Evolutionary conservation across 2,888 invertebrate species (phyloP).

Genomic region (Caenorhabditis doughertyi): DNA sequence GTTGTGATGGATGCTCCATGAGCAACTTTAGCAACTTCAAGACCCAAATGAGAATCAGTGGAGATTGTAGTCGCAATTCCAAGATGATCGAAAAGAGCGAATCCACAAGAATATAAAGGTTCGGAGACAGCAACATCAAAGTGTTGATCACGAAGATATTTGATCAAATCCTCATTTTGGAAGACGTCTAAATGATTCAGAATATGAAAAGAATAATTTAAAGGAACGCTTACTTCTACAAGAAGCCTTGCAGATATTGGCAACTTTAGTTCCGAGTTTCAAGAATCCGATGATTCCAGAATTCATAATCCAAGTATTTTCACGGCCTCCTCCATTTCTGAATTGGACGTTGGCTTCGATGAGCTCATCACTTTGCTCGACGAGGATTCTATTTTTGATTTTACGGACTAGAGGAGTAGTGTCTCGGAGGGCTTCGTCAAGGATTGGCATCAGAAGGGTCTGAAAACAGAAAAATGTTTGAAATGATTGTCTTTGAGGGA

Average conservation of each 20-base stretch:
- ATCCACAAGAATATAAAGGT: constrained; percentile 68
- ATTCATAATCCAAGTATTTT: constrained; percentile 52
- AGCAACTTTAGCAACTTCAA: constrained; percentile 46
- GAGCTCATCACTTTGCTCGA: constrained; percentile 52
- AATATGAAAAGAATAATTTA: neutral
- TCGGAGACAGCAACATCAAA: constrained; percentile 74
- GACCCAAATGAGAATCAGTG: constrained; percentile 49
- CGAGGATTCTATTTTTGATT: constrained; percentile 45
- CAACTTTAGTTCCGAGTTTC: constrained; percentile 46
- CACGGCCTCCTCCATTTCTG: constrained; percentile 39
- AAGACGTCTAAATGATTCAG: constrained; percentile 56
- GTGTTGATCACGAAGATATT: constrained; percentile 62
- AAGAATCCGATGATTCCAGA: constrained; percentile 53
- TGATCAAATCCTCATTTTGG: constrained; percentile 62
- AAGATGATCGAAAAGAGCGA: constrained; percentile 59
- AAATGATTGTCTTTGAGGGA: no score
- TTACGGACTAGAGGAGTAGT: constrained; percentile 46
- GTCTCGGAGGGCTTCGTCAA: constrained; percentile 48
- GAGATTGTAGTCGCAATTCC: constrained; percentile 55
- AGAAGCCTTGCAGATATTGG: constrained; percentile 51
- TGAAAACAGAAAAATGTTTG: constrained; percentile 13
- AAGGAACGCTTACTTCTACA: constrained; percentile 45
- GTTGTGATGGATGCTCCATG: constrained; percentile 56
- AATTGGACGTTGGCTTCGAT: constrained; percentile 27
- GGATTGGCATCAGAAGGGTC: constrained; percentile 61